Conservation (phyloP, 2,113 vertebrate genomes). For the Eudyptes chrysolophus region DNA sequence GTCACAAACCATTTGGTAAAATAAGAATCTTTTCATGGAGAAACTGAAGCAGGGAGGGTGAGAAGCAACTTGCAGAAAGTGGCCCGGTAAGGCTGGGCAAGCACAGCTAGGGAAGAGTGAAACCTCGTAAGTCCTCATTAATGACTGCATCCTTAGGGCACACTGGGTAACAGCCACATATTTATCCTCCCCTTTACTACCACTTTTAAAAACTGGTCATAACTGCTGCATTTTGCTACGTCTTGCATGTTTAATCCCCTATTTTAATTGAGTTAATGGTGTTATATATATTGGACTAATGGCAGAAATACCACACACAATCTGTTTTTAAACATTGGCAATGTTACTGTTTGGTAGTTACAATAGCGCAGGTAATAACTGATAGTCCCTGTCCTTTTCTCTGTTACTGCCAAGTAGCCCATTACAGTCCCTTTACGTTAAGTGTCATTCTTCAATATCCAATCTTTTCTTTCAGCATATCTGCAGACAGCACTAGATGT, state of each 20-base stretch:
- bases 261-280: background rate
- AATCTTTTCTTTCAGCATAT: background rate
- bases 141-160: background rate
- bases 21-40: background rate
- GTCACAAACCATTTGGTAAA: background rate
- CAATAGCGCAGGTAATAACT: fast-evolving
- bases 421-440: background rate
- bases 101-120: background rate
- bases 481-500: background rate
- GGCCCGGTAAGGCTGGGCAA: background rate
- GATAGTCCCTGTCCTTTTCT: background rate
- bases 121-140: background rate
- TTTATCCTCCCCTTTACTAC: background rate
- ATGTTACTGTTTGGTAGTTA: background rate
- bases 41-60: background rate
- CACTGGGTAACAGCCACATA: background rate
- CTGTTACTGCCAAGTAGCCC: background rate
- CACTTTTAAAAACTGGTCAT: background rate
- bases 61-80: background rate
- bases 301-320: background rate
- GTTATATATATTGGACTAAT: background rate
- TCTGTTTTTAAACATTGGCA: background rate
- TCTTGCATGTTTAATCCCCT: background rate
- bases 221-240: background rate
- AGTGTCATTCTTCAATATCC: background rate